Percentiles rank a stretch among this genome's conserved stretches.
Evolutionary conservation across 2,797 vertebrate genomes (phyloP).

Genomic region (Allobates femoralis): DNA sequence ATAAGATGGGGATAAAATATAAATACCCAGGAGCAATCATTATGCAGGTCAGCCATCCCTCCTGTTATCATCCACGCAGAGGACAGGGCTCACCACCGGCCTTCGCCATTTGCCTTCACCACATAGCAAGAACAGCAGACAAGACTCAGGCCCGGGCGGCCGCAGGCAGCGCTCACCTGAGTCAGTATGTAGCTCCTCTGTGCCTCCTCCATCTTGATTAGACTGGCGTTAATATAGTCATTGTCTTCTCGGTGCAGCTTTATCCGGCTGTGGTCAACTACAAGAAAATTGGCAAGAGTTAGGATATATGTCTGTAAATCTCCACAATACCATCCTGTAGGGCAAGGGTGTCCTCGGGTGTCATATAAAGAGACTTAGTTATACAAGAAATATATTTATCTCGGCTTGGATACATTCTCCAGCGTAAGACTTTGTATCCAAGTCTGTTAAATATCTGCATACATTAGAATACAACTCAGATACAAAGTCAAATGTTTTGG

Average conservation of each 20-base stretch:
- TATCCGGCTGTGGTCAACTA: constrained; percentile 99
- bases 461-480: not conserved
- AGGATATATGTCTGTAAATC: not conserved
- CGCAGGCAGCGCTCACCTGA: constrained; percentile 80
- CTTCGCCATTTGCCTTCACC: not conserved
- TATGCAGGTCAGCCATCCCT: not conserved
- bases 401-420: not conserved
- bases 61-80: too few relatives aligned
- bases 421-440: not conserved
- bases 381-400: not conserved
- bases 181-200: constrained; percentile 97
- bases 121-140: not conserved
- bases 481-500: not conserved
- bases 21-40: not conserved
- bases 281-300: constrained; percentile 61
- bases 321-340: not conserved
- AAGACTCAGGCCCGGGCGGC: not conserved
- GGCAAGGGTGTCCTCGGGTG: too few relatives aligned
- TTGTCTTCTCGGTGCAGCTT: constrained; percentile 89
- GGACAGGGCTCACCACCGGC: too few relatives aligned
- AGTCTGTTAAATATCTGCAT: too few relatives aligned
- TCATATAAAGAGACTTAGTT: too few relatives aligned
- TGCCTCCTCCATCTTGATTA: constrained; percentile 94
- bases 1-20: not conserved
- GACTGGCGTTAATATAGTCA: constrained; percentile 96